These are phyloP conservation scores for Oriolus oriolus DNA, from an alignment of 2,113 vertebrate genomes.

Conservation along the genomic window DNA sequence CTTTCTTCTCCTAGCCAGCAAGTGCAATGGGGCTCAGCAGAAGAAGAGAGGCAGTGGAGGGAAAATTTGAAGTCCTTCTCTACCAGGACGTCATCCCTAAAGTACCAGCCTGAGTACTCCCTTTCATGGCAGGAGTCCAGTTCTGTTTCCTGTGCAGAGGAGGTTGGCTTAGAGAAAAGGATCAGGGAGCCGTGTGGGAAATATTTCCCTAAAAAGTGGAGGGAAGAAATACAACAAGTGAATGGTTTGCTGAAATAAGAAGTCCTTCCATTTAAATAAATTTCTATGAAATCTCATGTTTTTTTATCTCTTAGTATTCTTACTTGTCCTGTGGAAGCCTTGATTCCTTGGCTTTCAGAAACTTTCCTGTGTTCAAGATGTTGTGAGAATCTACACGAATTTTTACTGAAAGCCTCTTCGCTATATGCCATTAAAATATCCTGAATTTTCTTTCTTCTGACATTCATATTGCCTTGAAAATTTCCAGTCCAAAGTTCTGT, in stretches of 20 bases:
- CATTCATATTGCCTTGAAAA: background rate
- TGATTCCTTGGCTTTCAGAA: background rate
- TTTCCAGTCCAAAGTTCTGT: background rate
- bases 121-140: background rate
- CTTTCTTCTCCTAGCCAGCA: background rate
- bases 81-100: background rate
- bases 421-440: background rate
- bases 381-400: background rate
- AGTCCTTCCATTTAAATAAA: background rate
- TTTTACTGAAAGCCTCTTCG: background rate
- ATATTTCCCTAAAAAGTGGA: background rate
- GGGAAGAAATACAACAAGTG: background rate
- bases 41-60: background rate
- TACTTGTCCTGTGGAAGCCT: background rate
- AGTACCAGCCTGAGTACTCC: background rate
- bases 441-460: background rate
- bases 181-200: background rate
- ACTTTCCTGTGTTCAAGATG: background rate
- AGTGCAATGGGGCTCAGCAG: background rate
- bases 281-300: background rate
- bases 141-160: background rate
- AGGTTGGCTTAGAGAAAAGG: background rate
- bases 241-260: background rate
- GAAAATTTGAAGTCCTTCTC: background rate
- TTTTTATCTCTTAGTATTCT: background rate